Evolutionary conservation across 2,888 invertebrate genomes (phyloP).

Genomic region (Orthosia gothica): DNA sequence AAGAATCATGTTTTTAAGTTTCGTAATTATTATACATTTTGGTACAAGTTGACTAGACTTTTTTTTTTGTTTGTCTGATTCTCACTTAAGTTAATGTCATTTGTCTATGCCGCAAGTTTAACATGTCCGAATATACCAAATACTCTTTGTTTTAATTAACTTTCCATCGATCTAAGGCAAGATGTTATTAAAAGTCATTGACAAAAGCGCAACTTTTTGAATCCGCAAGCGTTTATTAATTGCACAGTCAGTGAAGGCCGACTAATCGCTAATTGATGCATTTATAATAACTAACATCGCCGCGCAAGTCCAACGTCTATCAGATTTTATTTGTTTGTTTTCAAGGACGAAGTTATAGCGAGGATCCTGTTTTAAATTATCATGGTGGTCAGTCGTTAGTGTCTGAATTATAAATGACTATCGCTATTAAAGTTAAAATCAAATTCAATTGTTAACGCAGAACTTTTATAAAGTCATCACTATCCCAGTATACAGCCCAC

Average conservation of each 20-base stretch:
- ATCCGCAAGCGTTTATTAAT: conserved; percentile 24
- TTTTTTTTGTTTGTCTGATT: no score
- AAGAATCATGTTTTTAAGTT: no score
- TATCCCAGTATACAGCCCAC: no score
- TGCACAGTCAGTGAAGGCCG: conserved; percentile 14
- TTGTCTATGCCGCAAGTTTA: no score
- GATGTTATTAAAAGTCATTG: conserved; percentile 16
- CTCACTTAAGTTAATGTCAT: no score
- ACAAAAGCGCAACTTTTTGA: conserved; percentile 1
- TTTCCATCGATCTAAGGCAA: no score
- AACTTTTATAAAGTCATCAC: no score
- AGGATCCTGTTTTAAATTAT: conserved; percentile 15
- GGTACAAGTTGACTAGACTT: no score
- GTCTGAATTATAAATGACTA: conserved; percentile 9
- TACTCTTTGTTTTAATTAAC: no score
- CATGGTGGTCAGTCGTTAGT: conserved; percentile 3
- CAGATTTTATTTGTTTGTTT: conserved; percentile 26
- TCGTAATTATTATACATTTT: no score
- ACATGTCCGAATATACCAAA: no score
- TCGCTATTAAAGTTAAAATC: not conserved
- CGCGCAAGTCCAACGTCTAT: not conserved
- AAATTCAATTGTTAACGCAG: no score
- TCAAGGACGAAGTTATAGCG: conserved; percentile 5
- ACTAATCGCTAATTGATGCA: conserved; percentile 58
- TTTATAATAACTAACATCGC: conserved; percentile 53